Evolutionary conservation across 2,888 invertebrate species (phyloP).

Genomic region (Caenorhabditis zanzibari): DNA sequence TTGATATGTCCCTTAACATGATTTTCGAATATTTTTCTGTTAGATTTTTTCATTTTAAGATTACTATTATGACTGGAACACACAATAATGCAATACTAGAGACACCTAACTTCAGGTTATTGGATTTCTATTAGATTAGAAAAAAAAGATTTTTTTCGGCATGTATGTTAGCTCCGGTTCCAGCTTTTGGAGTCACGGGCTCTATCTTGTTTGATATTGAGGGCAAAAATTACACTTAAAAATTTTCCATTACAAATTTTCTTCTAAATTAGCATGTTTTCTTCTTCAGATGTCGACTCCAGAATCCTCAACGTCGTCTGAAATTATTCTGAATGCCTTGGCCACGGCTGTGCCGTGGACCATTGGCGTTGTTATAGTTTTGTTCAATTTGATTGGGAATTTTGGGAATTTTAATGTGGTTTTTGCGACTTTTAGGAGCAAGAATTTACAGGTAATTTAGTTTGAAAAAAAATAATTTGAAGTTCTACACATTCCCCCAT

Average conservation of each 20-base stretch:
- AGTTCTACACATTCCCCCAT: too few species aligned
- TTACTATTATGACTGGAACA: background rate
- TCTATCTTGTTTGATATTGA: too few species aligned
- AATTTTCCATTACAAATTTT: too few species aligned
- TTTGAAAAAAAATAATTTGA: too few species aligned
- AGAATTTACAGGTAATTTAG: conserved; percentile 3
- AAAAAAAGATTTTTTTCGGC: background rate
- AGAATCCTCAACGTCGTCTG: conserved; percentile 1
- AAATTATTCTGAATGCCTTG: background rate
- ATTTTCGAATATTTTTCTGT: too few species aligned
- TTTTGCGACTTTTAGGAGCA: conserved; percentile 24
- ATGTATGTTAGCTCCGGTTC: background rate
- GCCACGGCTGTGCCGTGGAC: conserved; percentile 20
- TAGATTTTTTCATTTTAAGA: too few species aligned
- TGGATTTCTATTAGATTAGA: background rate
- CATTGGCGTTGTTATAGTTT: conserved; percentile 26
- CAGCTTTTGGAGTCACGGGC: too few species aligned
- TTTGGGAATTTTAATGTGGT: conserved; percentile 53
- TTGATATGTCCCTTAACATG: too few species aligned
- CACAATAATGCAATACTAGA: background rate
- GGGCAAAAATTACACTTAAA: too few species aligned
- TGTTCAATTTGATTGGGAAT: conserved; percentile 48
- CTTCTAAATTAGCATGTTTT: too few species aligned
- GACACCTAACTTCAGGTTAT: background rate
- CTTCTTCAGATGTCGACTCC: too few species aligned